Conservation (phyloP, 2,113 vertebrate species). For the Trichomycterus rosablanca region DNA sequence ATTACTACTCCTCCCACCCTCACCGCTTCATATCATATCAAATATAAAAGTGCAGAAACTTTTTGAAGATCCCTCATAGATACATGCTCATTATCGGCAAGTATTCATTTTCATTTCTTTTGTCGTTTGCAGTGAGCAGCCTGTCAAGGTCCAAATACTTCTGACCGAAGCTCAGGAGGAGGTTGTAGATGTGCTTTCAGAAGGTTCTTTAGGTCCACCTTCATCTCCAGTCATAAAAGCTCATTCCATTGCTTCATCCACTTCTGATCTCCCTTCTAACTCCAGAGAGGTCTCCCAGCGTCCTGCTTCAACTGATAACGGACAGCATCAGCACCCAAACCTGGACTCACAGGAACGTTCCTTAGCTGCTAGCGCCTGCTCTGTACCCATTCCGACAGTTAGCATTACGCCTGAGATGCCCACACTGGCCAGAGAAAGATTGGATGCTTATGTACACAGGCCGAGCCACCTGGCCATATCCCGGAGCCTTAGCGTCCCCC, state of each 20-base stretch:
- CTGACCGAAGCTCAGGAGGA: constrained; percentile 71
- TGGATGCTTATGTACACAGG: neutral
- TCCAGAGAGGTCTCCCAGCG: constrained; percentile 13
- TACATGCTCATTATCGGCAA: too few relatives aligned
- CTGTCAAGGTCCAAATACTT: constrained; percentile 90
- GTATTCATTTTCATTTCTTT: constrained; percentile 3
- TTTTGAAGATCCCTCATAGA: too few relatives aligned
- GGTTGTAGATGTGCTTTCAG: constrained; percentile 64
- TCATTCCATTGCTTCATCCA: constrained; percentile 57
- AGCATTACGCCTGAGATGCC: constrained; percentile 1
- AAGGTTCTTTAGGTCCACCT: constrained; percentile 58
- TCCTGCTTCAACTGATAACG: constrained; percentile 1
- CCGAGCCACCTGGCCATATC: neutral
- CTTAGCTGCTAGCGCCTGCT: neutral
- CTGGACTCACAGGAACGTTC: constrained; percentile 2
- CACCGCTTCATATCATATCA: too few relatives aligned
- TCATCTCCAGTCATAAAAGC: constrained; percentile 72
- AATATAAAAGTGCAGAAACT: too few relatives aligned
- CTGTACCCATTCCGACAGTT: neutral
- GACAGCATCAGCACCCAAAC: neutral
- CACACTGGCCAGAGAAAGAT: neutral
- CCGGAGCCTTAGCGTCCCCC: neutral
- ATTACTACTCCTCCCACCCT: too few relatives aligned
- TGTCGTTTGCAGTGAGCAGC: constrained; percentile 80
- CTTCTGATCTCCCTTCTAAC: constrained; percentile 47